Base-by-base conservation (phyloP, 1,140 invertebrate species). In the Elysia chlorotica region DNA sequence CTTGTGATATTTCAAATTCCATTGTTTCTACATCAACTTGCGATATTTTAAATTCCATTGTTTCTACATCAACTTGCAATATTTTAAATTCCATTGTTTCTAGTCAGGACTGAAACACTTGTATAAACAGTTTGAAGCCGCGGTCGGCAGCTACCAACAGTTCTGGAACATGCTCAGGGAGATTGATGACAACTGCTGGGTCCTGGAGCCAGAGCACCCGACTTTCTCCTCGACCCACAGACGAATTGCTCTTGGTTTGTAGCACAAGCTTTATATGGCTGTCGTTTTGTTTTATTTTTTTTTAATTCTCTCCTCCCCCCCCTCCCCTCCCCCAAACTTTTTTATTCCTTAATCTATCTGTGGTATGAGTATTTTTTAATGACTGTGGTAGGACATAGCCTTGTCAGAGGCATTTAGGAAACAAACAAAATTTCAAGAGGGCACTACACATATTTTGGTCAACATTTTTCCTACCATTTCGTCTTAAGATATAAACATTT, bases 201-300 rank as follows among this genome's bases (percentile, higher is more conserved):
- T 89, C 59, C 67, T 89, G 25, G 88, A 89, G 74, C 88, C 88
- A 6, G 84, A 88, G 68, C 80, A 76, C n/a, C 87, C 86, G 35
- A 83, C 72, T 17, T 80, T 79, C 63, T 76, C 74, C 38, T 83
- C 86, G 63, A 74, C 68, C 30, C 78, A 84, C 73, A 81, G 88
- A 35, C 81, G 88, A 74, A 88, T 89, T 65, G 85, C 83, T 68
- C 69, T 89, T n/a, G 82, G 88, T 89, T 74, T 61, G 56, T 67
- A 2, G 5, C n/a, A n/a, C n/a, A n/a, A n/a, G n/a, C n/a, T n/a
- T n/a, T n/a, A n/a, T n/a, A n/a, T n/a, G n/a, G n/a, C n/a, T n/a
- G n/a, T n/a, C n/a, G n/a, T n/a, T n/a, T n/a, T n/a, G n/a, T n/a
- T n/a, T n/a, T n/a, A n/a, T n/a, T n/a, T n/a, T n/a, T n/a, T n/a